Percentiles rank a stretch among this genome's conserved stretches.
These are phyloP conservation scores for Isaurus tuberculatus DNA, from an alignment of 92 coral and sea anemone genomes.

Conservation along the genomic window DNA sequence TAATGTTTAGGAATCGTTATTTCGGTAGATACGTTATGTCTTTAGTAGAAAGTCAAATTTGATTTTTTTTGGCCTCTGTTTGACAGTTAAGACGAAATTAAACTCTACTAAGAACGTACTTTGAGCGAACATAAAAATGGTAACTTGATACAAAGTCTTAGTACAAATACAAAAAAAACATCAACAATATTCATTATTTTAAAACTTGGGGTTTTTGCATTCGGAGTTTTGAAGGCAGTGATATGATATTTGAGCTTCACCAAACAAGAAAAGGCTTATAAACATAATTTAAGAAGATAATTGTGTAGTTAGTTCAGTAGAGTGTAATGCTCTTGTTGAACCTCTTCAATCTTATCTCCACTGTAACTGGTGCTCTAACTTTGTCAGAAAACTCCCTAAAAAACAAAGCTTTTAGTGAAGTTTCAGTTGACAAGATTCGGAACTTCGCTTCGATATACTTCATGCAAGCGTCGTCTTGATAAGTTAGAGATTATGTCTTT, in stretches of 20 bases:
- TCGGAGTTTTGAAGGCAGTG: not conserved
- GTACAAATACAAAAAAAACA: not conserved
- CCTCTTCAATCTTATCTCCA: not conserved
- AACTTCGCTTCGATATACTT: not conserved
- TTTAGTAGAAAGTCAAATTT: not conserved
- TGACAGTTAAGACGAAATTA: no score
- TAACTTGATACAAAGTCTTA: not conserved
- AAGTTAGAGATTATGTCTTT: not conserved
- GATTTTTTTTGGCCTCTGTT: not conserved
- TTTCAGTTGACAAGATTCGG: not conserved
- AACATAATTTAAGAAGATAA: not conserved
- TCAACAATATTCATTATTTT: not conserved
- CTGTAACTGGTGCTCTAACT: not conserved
- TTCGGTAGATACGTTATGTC: no score
- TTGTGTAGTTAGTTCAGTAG: not conserved
- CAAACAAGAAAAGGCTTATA: constrained; percentile 12
- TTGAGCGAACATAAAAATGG: no score
- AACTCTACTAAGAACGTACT: no score
- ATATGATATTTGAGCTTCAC: constrained; percentile 19
- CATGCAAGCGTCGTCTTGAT: not conserved
- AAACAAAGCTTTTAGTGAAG: not conserved
- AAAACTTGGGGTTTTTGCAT: not conserved
- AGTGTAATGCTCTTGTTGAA: not conserved
- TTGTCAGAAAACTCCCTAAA: not conserved
- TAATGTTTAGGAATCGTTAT: not conserved